A percentile compares a stretch with the other conserved stretches of the same genome.
These are phyloP conservation scores for Apogon hyalosoma DNA, from an alignment of 2,797 vertebrate genomes.

Conservation along the genomic window DNA sequence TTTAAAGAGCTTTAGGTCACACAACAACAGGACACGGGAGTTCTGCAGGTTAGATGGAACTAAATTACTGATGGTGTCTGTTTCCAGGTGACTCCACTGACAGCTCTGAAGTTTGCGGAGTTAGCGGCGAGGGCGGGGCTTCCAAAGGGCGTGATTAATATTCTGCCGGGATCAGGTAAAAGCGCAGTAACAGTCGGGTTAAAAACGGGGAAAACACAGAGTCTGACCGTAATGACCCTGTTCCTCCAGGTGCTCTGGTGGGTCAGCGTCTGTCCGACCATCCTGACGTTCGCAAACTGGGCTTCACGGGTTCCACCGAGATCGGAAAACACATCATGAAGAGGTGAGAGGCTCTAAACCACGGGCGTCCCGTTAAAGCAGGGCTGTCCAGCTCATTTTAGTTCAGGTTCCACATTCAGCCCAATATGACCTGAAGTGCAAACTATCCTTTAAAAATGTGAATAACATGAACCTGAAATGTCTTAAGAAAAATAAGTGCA, in stretches of 20 bases:
- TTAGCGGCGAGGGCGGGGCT: constrained; percentile 86
- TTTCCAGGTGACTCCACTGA: constrained; percentile 90
- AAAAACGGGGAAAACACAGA: not conserved
- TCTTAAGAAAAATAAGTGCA: too few species aligned
- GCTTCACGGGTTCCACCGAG: constrained; percentile 91
- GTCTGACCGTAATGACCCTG: not conserved
- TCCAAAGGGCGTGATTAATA: constrained; percentile 90
- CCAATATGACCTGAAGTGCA: too few species aligned
- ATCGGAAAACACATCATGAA: constrained; percentile 94
- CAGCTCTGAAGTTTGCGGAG: constrained; percentile 91
- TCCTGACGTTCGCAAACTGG: constrained; percentile 89
- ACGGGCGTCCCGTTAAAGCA: too few species aligned
- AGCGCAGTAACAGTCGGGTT: too few species aligned
- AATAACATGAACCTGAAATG: too few species aligned
- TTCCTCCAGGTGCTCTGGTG: constrained; percentile 83
- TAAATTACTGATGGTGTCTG: too few species aligned
- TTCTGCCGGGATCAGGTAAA: constrained; percentile 89
- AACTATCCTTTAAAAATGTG: too few species aligned
- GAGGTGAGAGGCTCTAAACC: constrained; percentile 75
- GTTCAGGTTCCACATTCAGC: too few species aligned
- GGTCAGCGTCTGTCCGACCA: constrained; percentile 90
- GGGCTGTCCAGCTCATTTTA: too few species aligned
- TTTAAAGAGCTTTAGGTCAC: too few species aligned
- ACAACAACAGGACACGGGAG: too few species aligned
- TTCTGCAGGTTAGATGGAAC: too few species aligned